Evolutionary conservation across 1,140 invertebrate genomes (phyloP).

Genomic region (Drosophila elegans): DNA sequence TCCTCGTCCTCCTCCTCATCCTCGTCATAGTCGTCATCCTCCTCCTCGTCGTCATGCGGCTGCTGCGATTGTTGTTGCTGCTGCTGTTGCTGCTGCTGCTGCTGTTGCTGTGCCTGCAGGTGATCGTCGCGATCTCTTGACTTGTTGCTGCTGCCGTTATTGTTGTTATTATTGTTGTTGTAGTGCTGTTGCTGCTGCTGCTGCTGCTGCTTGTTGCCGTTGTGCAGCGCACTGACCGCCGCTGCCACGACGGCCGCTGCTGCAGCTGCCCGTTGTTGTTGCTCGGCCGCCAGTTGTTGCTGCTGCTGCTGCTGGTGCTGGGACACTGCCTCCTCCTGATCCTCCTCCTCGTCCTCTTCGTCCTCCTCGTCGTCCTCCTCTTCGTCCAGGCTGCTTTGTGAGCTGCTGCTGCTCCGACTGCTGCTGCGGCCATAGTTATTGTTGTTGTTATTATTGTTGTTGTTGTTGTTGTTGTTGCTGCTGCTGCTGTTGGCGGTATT

Average conservation of each 20-base stretch:
- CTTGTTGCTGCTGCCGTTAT: constrained; percentile 28
- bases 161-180: constrained; percentile 41
- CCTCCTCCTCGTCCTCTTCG: constrained; percentile 31
- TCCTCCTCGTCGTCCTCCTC: constrained; percentile 50
- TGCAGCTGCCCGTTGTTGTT: constrained; percentile 53
- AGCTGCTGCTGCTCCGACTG: constrained; percentile 57
- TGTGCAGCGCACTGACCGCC: constrained; percentile 65
- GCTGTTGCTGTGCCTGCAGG: constrained; percentile 23
- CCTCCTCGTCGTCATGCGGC: constrained; percentile 54
- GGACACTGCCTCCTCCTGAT: constrained; percentile 24
- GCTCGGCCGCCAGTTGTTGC: constrained; percentile 41
- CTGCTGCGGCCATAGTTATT: constrained; percentile 27
- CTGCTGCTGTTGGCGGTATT: constrained; percentile 13
- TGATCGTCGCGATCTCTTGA: constrained; percentile 22
- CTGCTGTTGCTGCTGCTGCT: constrained; percentile 20
- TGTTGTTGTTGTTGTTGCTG: constrained; percentile 29
- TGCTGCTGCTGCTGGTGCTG: constrained; percentile 25
- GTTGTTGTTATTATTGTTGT: constrained; percentile 45
- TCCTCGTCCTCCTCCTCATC: constrained; percentile 62
- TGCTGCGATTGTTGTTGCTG: constrained; percentile 9
- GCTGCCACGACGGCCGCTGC: constrained; percentile 67
- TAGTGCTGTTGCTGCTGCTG: constrained; percentile 43
- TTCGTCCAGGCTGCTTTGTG: constrained; percentile 52
- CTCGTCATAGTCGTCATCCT: constrained; percentile 50
- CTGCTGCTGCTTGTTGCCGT: constrained; percentile 64